Evolutionary conservation across 2,113 vertebrate species (phyloP), one percentile per base, ranked within the genome.

Genomic region (Hassar affinis): DNA sequence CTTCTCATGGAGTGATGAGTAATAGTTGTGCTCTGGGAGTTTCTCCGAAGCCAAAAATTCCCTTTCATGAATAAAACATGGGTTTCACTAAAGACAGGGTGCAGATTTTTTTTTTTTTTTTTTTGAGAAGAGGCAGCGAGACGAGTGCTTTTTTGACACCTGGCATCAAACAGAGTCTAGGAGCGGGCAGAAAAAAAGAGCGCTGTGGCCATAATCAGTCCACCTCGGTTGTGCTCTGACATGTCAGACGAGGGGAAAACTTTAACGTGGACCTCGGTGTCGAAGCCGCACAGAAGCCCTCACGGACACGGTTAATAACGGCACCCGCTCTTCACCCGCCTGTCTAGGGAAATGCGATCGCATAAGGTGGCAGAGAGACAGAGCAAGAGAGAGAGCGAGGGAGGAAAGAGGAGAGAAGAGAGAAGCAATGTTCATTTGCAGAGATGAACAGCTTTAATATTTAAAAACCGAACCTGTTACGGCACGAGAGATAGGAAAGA

Each of bases 381-480:
- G 71, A 71, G 69, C 3, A 15, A 30, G 18, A 30, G 78, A 20
- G 25, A 25, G 59, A n/a, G n/a, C n/a, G n/a, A n/a, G n/a, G n/a
- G n/a, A n/a, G n/a, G n/a, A n/a, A n/a, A n/a, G n/a, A 30, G 57
- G 20, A 25, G 14, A 25, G 51, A 10, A 64, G 78, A 33, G 76
- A 20, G 35, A 86, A 88, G 84, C 80, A 83, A 79, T 84, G 61
- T 87, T 86, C 82, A 22, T 84, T 89, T 85, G 79, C 80, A 52
- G 57, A 88, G 88, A 90, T 84, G 82, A 92, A 87, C 89, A 86
- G 78, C 90, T 90, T 91, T 88, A 88, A 91, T 92, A 90, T 92
- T 90, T 87, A 81, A 90, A 77, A 89, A 91, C 90, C 90, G 89
- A 88, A 89, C 87, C 84, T 82, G 88, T 89, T 89, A 92, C 89